Base-by-base conservation (phyloP, 1,140 invertebrate genomes). In the Pemphigus obesinymphae region DNA sequence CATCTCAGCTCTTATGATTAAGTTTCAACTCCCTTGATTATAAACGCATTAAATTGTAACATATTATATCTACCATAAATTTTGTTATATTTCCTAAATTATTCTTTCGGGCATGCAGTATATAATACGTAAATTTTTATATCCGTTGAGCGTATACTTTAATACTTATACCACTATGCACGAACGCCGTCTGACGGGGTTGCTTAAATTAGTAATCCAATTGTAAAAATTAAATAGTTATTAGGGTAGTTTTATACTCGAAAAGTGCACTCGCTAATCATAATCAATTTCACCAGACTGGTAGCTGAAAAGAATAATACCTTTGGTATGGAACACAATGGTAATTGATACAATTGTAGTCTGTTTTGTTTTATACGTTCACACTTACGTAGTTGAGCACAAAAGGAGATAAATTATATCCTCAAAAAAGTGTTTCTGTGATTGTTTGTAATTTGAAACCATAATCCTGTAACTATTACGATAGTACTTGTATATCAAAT, bases 231-330 rank as follows among this genome's bases (percentile, higher is more conserved):
- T n/a, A n/a, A n/a, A n/a, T n/a, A n/a, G n/a, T n/a, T n/a, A n/a
- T n/a, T n/a, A 63, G 61, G 61, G 61, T 63, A 63, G 34, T 63
- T 63, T 34, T 63, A 63, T 31, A 63, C 15, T n/a, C n/a, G n/a
- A 40, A 40, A 5, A 40, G 37, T 40, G 37, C 10, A 66, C 20
- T 29, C 34, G 34, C 34, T 34, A 40, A 66, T 66, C 63, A 37
- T 66, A 37, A 23, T 37, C 34, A 37, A 66, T 66, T 66, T 66
- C 20, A 20, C 13, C n/a, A 66, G 34, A 11, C 20, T 37, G n/a
- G 31, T 37, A 63, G 15, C 17, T 8, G 3, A 11, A 37, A 20
- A 23, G 34, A 70, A 40, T 70, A 5, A 40, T 40, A 40, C 8
- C 3, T 40, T 5, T 40, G 8, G 3, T 40, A 40, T 70, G 11